These are phyloP conservation scores for Alligator mississippiensis DNA, from an alignment of 2,113 vertebrate genomes.

Conservation along the genomic window DNA sequence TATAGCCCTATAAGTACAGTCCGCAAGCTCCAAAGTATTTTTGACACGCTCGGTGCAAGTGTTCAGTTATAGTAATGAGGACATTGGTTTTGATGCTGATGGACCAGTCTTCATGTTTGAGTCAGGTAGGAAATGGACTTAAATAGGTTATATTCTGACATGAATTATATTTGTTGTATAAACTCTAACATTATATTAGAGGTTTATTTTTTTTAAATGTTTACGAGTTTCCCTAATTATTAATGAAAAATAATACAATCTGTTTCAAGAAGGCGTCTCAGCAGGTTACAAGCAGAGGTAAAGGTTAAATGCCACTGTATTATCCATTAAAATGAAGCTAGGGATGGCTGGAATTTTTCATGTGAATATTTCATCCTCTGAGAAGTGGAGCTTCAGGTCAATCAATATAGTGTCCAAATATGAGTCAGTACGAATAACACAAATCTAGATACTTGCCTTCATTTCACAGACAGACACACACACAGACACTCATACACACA, in stretches of 20 bases:
- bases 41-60: background rate
- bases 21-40: background rate
- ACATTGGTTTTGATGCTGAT: background rate
- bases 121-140: background rate
- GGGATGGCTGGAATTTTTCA: background rate
- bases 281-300: background rate
- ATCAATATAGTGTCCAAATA: background rate
- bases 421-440: background rate
- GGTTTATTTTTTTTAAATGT: background rate
- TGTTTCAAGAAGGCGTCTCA: background rate
- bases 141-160: background rate
- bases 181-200: background rate
- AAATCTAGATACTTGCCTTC: background rate
- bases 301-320: background rate
- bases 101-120: background rate
- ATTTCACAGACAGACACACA: accelerated
- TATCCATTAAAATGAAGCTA: background rate
- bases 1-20: background rate
- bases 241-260: background rate
- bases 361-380: background rate
- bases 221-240: background rate
- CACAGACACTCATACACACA: accelerated
- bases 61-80: background rate
- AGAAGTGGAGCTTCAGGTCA: background rate
- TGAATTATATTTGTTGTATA: background rate